Conservation (phyloP, 2,888 invertebrate species). For the Macrostomum cliftonense region DNA sequence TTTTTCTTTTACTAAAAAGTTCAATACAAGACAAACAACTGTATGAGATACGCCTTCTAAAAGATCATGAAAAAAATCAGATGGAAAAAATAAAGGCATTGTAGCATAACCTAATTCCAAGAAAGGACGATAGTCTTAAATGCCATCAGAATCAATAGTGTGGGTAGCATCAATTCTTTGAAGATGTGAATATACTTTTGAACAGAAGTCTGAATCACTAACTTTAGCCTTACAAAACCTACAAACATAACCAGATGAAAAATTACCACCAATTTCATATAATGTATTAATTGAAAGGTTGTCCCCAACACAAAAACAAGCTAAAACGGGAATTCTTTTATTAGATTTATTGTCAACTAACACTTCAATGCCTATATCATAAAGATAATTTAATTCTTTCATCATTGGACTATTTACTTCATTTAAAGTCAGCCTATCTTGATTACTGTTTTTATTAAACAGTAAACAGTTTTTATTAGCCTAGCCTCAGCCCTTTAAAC, state of each 20-base stretch:
- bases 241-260: not conserved
- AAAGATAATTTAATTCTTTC: no score
- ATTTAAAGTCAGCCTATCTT: no score
- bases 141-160: not conserved
- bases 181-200: not conserved
- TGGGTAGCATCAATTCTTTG: not conserved
- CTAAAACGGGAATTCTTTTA: not conserved
- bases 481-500: no score
- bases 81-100: not conserved
- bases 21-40: slow-evolving; percentile 2
- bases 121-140: slow-evolving; percentile 2
- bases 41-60: slow-evolving; percentile 5
- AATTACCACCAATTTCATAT: slow-evolving; percentile 1
- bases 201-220: not conserved
- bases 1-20: not conserved
- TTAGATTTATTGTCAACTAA: no score
- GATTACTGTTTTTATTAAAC: no score
- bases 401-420: no score
- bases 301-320: slow-evolving; percentile 2
- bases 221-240: slow-evolving; percentile 6
- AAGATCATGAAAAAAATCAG: slow-evolving; percentile 10
- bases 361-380: no score
- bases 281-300: slow-evolving; percentile 4
- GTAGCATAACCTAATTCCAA: slow-evolving; percentile 4
- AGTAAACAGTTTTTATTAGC: no score